Evolutionary conservation across 1,140 invertebrate species (phyloP).

Genomic region (Calephelis virginiensis): DNA sequence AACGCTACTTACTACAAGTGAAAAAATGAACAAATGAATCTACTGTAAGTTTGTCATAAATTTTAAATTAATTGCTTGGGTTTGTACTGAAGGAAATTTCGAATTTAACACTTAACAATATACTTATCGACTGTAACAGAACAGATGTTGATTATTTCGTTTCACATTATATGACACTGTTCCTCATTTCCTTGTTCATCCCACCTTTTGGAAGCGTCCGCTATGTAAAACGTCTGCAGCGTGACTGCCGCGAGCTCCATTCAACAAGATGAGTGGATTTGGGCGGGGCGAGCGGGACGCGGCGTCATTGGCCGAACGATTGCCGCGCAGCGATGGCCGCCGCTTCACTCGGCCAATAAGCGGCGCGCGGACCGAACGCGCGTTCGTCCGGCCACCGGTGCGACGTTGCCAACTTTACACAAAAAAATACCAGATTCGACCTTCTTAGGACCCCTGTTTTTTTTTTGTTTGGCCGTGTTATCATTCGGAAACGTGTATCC

Average conservation of each 20-base stretch:
- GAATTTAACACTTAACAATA: neutral
- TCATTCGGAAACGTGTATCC: constrained; percentile 69
- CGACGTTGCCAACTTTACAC: constrained; percentile 72
- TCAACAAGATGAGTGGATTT: constrained; percentile 64
- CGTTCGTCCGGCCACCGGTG: constrained; percentile 64
- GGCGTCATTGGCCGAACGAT: constrained; percentile 62
- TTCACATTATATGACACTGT: constrained; percentile 27
- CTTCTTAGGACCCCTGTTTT: constrained; percentile 75
- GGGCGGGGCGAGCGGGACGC: constrained; percentile 73
- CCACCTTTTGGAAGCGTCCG: constrained; percentile 5
- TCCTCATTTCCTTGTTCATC: constrained; percentile 7
- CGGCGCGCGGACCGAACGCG: constrained; percentile 68
- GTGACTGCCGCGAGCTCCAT: constrained; percentile 62
- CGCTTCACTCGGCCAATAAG: constrained; percentile 70
- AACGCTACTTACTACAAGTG: neutral
- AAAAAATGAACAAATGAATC: neutral
- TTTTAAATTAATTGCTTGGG: neutral
- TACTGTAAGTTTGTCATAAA: neutral
- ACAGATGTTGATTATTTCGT: constrained; percentile 20
- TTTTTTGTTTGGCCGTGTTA: constrained; percentile 75
- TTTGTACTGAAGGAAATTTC: neutral
- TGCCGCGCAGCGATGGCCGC: constrained; percentile 65
- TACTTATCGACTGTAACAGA: constrained; percentile 3
- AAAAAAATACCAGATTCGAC: constrained; percentile 76
- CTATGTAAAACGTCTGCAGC: constrained; percentile 30